Evolutionary conservation across 1,140 invertebrate species (phyloP).

Genomic region (Euglossa dilemma): DNA sequence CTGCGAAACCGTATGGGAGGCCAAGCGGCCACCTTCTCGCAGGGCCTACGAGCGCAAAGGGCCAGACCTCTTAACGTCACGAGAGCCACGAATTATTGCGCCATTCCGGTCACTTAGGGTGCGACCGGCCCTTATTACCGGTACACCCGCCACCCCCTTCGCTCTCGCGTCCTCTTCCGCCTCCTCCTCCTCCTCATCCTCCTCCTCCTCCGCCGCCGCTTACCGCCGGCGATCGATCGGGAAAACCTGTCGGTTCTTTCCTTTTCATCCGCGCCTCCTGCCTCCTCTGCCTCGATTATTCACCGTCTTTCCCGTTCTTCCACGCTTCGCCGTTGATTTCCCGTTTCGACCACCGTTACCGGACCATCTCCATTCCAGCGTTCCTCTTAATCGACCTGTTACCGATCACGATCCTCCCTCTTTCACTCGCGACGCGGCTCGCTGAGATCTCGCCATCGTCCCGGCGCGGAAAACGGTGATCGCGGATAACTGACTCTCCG

Average conservation of each 20-base stretch:
- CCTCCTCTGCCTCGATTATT: neutral
- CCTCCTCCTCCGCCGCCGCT: neutral
- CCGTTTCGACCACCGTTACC: too few species aligned
- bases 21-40: conserved; percentile 62
- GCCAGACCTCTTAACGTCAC: conserved; percentile 80
- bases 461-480: neutral
- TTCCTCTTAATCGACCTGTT: neutral
- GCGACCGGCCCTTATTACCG: conserved; percentile 78
- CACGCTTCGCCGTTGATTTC: too few species aligned
- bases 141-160: conserved; percentile 56
- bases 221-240: conserved; percentile 20
- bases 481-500: neutral
- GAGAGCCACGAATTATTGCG: conserved; percentile 80
- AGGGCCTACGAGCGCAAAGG: conserved; percentile 70
- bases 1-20: conserved; percentile 73
- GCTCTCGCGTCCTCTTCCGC: conserved; percentile 10
- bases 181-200: neutral
- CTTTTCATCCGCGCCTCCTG: neutral
- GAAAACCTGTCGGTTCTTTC: neutral
- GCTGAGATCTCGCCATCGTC: neutral
- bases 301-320: too few species aligned
- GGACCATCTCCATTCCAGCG: neutral
- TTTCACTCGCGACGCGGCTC: too few species aligned
- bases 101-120: conserved; percentile 81
- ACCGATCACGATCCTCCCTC: too few species aligned